phyloP scores from a whole-genome alignment of 2,888 invertebrate species.

The Epistrophella euchroma region DNA sequence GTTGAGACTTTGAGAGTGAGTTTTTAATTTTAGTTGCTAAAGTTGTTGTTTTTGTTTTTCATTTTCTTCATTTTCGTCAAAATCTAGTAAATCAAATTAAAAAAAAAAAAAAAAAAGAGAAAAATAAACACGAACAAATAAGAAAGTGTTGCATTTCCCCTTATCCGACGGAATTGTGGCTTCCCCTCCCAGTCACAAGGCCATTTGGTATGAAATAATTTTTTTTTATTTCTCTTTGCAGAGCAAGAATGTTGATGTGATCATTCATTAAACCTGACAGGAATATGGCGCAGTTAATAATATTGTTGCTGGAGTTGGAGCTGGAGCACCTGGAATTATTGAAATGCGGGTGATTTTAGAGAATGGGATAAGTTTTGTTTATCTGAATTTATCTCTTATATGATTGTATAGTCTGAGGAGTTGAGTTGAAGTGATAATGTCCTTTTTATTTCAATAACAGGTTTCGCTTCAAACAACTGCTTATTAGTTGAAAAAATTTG shows the following conservation, averaged over 20 bases:
- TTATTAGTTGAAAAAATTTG: too few relatives aligned
- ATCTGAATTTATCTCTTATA: not conserved
- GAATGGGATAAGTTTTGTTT: not conserved
- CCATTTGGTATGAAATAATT: not conserved
- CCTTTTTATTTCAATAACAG: too few relatives aligned
- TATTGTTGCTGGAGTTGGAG: not conserved
- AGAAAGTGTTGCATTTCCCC: constrained; percentile 71
- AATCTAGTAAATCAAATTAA: constrained; percentile 39
- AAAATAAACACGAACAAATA: constrained; percentile 32
- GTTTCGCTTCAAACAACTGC: too few relatives aligned
- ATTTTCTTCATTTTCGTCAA: constrained; percentile 33
- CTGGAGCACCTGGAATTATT: not conserved
- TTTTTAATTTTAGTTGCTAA: constrained; percentile 23
- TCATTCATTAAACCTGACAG: constrained; percentile 12
- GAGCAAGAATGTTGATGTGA: constrained; percentile 3
- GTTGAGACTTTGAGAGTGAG: constrained; percentile 57
- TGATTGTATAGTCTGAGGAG: not conserved
- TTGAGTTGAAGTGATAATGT: not conserved
- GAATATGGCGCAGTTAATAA: not conserved
- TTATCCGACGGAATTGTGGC: constrained; percentile 43
- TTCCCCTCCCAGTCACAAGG: constrained; percentile 29
- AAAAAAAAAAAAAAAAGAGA: constrained; percentile 34
- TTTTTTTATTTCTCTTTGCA: constrained; percentile 25
- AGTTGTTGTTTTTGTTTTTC: constrained; percentile 4
- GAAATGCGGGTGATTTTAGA: not conserved